Evolutionary conservation across 2,797 vertebrate genomes (phyloP).

Genomic region (Rhadinocentrus ornatus): DNA sequence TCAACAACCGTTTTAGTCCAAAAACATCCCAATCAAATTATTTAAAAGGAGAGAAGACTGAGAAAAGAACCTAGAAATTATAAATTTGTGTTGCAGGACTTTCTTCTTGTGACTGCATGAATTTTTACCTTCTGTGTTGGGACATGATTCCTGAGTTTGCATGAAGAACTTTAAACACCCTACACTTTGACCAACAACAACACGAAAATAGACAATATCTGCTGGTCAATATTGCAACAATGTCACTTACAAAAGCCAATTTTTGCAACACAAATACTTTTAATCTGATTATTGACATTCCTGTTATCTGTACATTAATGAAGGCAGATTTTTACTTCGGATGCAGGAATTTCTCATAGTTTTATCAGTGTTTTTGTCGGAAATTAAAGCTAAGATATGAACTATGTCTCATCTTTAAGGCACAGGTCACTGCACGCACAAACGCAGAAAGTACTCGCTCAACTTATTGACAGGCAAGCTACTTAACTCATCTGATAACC

Average conservation of each 20-base stretch:
- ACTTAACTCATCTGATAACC: constrained; percentile 24
- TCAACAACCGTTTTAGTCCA: not conserved
- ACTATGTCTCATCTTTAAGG: not conserved
- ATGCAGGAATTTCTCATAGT: not conserved
- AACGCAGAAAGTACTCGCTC: not conserved
- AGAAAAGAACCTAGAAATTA: not conserved
- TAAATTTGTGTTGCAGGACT: not conserved
- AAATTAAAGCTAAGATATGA: not conserved
- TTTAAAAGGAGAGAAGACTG: not conserved
- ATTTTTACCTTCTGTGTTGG: not conserved
- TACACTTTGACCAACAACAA: not conserved
- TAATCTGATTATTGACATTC: not conserved
- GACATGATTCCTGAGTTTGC: not conserved
- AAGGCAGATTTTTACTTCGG: constrained; percentile 2
- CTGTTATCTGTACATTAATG: not conserved
- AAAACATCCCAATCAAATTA: no score
- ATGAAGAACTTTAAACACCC: not conserved
- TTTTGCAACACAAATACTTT: not conserved
- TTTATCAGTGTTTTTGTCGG: not conserved
- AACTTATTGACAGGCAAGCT: constrained; percentile 23
- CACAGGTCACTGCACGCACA: constrained; percentile 4
- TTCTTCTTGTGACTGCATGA: not conserved
- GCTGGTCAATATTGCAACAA: not conserved
- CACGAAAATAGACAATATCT: not conserved
- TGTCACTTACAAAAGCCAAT: not conserved